These are phyloP conservation scores for Odontothrips loti DNA, from an alignment of 2,888 invertebrate species.

Conservation along the genomic window DNA sequence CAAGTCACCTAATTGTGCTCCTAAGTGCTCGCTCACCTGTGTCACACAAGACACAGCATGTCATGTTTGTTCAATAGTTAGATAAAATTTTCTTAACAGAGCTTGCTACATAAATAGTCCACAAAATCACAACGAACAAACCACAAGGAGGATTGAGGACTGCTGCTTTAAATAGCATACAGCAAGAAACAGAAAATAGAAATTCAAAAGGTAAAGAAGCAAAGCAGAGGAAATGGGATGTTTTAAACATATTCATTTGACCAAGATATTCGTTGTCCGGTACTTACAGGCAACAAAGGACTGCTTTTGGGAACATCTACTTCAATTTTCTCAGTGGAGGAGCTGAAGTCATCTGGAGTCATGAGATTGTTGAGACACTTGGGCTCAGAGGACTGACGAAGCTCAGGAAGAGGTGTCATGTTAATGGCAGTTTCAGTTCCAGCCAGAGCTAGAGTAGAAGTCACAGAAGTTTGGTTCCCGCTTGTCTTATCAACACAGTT, in stretches of 20 bases:
- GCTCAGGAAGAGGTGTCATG: neutral
- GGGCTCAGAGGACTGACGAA: neutral
- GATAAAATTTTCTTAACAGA: neutral
- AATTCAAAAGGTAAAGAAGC: neutral
- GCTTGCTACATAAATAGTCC: neutral
- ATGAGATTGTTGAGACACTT: slow-evolving; percentile 60
- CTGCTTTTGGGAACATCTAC: slow-evolving; percentile 38
- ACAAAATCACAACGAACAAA: no score
- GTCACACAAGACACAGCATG: slow-evolving; percentile 8
- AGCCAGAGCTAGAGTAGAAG: neutral
- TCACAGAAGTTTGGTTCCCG: neutral
- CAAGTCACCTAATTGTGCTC: neutral
- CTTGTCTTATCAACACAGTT: neutral
- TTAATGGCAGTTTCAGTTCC: neutral
- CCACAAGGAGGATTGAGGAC: neutral
- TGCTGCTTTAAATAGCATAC: neutral
- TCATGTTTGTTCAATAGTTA: no score
- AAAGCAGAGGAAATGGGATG: neutral
- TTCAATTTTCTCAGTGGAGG: slow-evolving; percentile 52
- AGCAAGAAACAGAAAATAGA: neutral
- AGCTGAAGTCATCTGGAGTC: slow-evolving; percentile 82
- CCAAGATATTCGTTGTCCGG: neutral
- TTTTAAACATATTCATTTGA: neutral
- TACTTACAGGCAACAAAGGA: slow-evolving; percentile 32
- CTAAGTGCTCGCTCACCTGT: slow-evolving; percentile 22